Conservation (phyloP, 1,140 invertebrate species). For the Aphelenchoides besseyi region DNA sequence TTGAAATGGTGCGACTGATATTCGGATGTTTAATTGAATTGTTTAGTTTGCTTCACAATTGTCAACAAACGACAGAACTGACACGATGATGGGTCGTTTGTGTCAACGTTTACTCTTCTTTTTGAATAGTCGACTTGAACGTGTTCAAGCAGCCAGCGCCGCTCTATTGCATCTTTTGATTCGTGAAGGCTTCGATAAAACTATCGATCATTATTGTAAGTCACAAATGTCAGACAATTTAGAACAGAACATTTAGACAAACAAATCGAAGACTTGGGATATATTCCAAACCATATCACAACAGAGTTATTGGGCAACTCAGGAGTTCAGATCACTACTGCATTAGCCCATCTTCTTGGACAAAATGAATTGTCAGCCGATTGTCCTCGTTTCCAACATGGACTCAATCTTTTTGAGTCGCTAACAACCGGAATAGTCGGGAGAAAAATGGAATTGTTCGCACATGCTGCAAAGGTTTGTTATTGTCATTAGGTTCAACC, state of each 20-base stretch:
- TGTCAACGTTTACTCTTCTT: conserved; percentile 9
- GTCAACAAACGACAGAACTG: conserved; percentile 2
- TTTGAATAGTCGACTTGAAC: conserved; percentile 49
- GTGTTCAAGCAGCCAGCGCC: conserved; percentile 53
- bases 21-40: background rate
- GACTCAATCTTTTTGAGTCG: conserved; percentile 45
- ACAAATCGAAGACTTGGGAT: too few relatives aligned
- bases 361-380: conserved; percentile 32
- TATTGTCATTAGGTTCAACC: too few relatives aligned
- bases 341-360: conserved; percentile 52
- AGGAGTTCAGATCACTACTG: conserved; percentile 52
- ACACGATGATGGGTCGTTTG: background rate
- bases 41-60: conserved; percentile 60
- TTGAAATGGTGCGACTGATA: conserved; percentile 74
- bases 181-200: conserved; percentile 27
- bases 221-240: too few relatives aligned
- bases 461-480: background rate
- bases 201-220: background rate
- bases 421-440: conserved; percentile 26
- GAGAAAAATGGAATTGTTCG: conserved; percentile 12
- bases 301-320: conserved; percentile 36
- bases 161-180: conserved; percentile 56
- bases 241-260: too few relatives aligned
- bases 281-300: background rate
- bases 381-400: conserved; percentile 48